A percentile compares a stretch with the other conserved stretches of the same genome.
Evolutionary conservation across 1,140 invertebrate species (phyloP).

Genomic region (Ceratitis capitata): DNA sequence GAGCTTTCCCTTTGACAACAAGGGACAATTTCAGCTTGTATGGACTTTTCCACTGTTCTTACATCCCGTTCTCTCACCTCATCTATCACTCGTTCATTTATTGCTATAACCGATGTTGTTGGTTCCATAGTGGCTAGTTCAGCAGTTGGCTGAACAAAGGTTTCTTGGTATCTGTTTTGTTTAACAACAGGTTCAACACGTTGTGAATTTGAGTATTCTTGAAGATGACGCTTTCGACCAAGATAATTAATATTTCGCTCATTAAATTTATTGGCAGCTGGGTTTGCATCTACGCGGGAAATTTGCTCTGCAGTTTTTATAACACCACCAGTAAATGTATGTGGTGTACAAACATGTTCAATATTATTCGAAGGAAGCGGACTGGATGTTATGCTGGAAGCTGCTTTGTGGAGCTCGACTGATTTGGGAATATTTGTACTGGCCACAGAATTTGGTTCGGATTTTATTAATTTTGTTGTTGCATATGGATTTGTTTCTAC

Average conservation of each 20-base stretch:
- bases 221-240: conserved; percentile 56
- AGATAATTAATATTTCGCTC: conserved; percentile 54
- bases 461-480: conserved; percentile 37
- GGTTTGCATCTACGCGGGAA: background rate
- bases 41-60: background rate
- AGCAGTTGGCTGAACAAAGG: background rate
- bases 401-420: conserved; percentile 43
- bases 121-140: conserved; percentile 15
- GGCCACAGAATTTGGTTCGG: conserved; percentile 6
- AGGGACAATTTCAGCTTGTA: conserved; percentile 8
- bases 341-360: background rate
- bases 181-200: conserved; percentile 43
- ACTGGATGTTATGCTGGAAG: conserved; percentile 46
- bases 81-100: conserved; percentile 52
- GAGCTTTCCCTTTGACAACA: conserved; percentile 13
- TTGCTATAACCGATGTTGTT: conserved; percentile 53
- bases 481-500: conserved; percentile 45
- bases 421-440: background rate
- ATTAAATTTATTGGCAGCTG: background rate
- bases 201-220: conserved; percentile 51
- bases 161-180: conserved; percentile 46
- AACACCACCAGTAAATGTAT: background rate
- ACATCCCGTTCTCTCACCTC: background rate
- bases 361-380: background rate
- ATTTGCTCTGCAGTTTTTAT: background rate